Percentiles rank a stretch among this genome's conserved stretches.
Conservation (phyloP, 2,797 vertebrate genomes). For the Poecile montanus region DNA sequence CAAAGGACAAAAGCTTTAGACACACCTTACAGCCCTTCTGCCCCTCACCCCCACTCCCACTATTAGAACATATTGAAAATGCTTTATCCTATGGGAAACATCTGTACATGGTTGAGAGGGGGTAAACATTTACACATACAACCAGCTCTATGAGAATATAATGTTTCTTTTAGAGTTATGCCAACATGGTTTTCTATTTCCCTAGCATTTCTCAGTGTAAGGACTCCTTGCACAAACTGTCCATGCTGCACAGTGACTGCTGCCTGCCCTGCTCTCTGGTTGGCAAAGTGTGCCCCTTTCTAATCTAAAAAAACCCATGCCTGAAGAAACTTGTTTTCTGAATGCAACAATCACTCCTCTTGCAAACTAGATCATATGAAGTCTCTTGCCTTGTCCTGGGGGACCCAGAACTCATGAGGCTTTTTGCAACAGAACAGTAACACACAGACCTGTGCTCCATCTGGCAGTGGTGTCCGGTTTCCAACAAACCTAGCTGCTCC, state of each 20-base stretch:
- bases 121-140: not conserved
- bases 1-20: not conserved
- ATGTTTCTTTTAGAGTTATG: not conserved
- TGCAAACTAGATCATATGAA: not conserved
- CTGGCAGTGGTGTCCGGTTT: conserved; percentile 13
- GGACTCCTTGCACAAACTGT: not conserved
- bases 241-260: not conserved
- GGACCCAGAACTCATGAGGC: not conserved
- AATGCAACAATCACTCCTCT: not conserved
- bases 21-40: not conserved
- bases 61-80: not conserved
- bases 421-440: conserved; percentile 7
- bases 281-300: not conserved
- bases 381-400: not conserved
- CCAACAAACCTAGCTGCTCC: not conserved
- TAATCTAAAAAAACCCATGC: not conserved
- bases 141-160: not conserved
- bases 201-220: not conserved
- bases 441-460: not conserved
- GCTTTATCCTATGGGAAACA: not conserved
- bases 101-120: not conserved
- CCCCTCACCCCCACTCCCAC: not conserved
- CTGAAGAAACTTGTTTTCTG: not conserved
- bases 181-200: not conserved
- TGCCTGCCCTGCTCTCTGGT: not conserved